Evolutionary conservation across 2,888 invertebrate species (phyloP).

Genomic region (Coleophora deauratella): DNA sequence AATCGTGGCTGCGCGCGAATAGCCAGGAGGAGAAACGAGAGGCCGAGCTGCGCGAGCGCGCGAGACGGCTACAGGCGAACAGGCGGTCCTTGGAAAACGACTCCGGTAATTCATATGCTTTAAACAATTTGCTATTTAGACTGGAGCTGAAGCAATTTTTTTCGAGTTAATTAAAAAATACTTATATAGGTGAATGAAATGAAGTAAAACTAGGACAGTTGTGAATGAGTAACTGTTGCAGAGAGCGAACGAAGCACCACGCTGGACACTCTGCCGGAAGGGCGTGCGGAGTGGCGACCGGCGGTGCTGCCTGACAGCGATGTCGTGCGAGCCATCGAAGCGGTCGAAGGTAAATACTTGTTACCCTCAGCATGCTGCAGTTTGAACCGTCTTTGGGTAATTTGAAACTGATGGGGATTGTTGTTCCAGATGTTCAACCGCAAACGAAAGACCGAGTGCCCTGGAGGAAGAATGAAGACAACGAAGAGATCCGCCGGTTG

Average conservation of each 20-base stretch:
- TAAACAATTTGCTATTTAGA: neutral
- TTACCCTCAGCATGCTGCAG: neutral
- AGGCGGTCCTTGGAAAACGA: conserved; percentile 88
- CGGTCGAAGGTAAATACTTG: conserved; percentile 82
- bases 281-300: conserved; percentile 85
- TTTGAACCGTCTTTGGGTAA: neutral
- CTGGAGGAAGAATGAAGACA: conserved; percentile 83
- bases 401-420: neutral
- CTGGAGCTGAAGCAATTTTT: too few species aligned
- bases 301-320: conserved; percentile 86
- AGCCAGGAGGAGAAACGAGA: conserved; percentile 85
- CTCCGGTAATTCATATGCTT: conserved; percentile 81
- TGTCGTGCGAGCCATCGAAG: conserved; percentile 88
- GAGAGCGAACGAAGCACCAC: conserved; percentile 84
- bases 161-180: too few species aligned
- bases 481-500: conserved; percentile 76
- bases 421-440: conserved; percentile 78
- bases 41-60: conserved; percentile 79
- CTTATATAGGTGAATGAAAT: too few species aligned
- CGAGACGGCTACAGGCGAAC: conserved; percentile 79
- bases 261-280: conserved; percentile 84
- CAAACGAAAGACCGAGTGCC: conserved; percentile 84
- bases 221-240: conserved; percentile 29
- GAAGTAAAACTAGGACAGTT: too few species aligned
- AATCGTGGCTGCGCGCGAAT: conserved; percentile 92